Conservation (phyloP, 2,888 invertebrate species). For the Molorchus minor region DNA sequence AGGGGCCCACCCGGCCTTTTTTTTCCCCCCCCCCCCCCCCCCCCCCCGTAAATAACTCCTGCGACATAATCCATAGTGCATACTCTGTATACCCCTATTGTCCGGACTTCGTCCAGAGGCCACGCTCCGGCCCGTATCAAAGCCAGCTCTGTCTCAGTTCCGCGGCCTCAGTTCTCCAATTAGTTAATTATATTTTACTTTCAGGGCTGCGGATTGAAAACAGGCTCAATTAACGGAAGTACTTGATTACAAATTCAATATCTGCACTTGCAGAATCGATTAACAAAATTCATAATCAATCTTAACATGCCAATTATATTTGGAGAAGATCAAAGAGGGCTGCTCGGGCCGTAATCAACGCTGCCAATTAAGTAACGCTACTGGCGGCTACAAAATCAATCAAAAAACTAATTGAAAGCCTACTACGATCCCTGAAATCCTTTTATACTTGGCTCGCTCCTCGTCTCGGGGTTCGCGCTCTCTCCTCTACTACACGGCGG, state of each 20-base stretch:
- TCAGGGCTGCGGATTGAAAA: constrained; percentile 37
- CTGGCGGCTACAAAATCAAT: constrained; percentile 62
- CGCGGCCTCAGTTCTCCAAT: constrained; percentile 38
- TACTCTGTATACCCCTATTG: no score
- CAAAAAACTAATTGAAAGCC: constrained; percentile 64
- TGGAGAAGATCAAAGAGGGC: constrained; percentile 58
- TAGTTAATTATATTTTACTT: constrained; percentile 47
- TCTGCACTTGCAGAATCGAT: constrained; percentile 54
- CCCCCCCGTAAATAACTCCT: no score
- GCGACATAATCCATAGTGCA: no score
- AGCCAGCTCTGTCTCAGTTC: constrained; percentile 4
- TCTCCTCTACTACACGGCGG: constrained; percentile 20
- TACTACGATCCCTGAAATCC: constrained; percentile 60
- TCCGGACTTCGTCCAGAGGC: not conserved
- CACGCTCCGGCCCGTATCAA: constrained; percentile 27
- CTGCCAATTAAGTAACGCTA: constrained; percentile 62
- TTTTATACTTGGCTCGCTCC: constrained; percentile 43
- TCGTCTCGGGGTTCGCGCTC: constrained; percentile 12
- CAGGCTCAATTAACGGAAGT: constrained; percentile 50
- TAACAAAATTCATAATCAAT: constrained; percentile 63
- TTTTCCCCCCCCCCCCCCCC: no score
- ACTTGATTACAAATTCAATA: constrained; percentile 54
- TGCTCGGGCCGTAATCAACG: constrained; percentile 61
- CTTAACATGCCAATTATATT: constrained; percentile 62
- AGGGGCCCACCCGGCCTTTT: no score